These are phyloP conservation scores for Lasioglossum villosulum DNA, from an alignment of 2,888 invertebrate genomes.

Conservation along the genomic window DNA sequence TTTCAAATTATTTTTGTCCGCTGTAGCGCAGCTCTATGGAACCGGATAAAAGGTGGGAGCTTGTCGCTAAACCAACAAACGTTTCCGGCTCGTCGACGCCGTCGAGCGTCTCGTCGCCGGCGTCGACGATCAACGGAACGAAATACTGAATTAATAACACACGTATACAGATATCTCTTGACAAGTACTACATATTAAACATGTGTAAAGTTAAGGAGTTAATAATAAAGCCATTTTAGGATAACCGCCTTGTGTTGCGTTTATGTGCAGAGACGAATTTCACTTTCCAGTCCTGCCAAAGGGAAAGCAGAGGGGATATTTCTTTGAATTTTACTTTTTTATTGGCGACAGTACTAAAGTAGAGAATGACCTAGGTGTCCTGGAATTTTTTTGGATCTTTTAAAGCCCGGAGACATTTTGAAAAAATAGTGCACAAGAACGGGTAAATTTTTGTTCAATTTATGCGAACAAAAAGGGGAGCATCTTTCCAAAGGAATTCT, in stretches of 20 bases:
- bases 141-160: constrained; percentile 66
- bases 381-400: neutral
- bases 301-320: too few species aligned
- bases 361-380: neutral
- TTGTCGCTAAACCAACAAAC: neutral
- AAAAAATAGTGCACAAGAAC: too few species aligned
- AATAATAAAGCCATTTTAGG: constrained; percentile 84
- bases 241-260: constrained; percentile 52
- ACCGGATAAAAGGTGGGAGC: constrained; percentile 8
- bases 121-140: constrained; percentile 54
- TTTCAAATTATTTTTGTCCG: constrained; percentile 72
- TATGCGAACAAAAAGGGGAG: too few species aligned
- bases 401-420: too few species aligned
- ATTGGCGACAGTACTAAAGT: neutral
- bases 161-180: constrained; percentile 76
- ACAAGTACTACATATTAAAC: constrained; percentile 80
- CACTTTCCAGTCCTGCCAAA: neutral
- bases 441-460: too few species aligned
- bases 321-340: neutral
- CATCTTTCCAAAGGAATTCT: too few species aligned
- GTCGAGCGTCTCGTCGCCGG: constrained; percentile 1
- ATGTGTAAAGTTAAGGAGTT: constrained; percentile 82
- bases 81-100: neutral
- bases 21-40: constrained; percentile 42
- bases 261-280: neutral